Evolutionary conservation across 2,888 invertebrate genomes (phyloP).

Genomic region (Eudemis profundana): DNA sequence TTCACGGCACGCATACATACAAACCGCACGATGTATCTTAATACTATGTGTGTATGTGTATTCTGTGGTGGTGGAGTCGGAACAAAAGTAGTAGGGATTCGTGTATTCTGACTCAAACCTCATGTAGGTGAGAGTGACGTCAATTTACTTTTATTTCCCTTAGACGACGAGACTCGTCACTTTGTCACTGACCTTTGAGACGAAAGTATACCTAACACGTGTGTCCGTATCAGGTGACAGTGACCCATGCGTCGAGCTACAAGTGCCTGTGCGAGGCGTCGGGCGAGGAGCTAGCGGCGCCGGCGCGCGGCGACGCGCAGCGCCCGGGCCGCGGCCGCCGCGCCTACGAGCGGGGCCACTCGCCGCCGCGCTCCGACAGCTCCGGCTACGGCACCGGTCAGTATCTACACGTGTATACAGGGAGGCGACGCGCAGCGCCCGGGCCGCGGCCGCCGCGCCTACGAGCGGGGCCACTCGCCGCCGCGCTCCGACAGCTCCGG

Average conservation of each 20-base stretch:
- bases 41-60: no score
- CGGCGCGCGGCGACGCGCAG: conserved; percentile 76
- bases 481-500: conserved; percentile 93
- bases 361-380: conserved; percentile 92
- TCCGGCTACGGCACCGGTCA: conserved; percentile 94
- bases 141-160: no score
- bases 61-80: no score
- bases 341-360: conserved; percentile 91
- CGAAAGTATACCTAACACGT: neutral
- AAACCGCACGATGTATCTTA: no score
- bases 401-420: conserved; percentile 15
- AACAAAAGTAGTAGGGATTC: no score
- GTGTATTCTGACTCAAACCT: no score
- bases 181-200: no score
- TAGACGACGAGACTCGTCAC: no score
- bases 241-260: conserved; percentile 70
- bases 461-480: conserved; percentile 92
- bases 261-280: conserved; percentile 86
- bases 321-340: conserved; percentile 85
- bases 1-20: no score
- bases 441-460: conserved; percentile 86
- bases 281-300: conserved; percentile 65
- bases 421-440: conserved; percentile 80
- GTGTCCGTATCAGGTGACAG: conserved; percentile 86
- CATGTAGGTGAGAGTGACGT: no score